A percentile compares a stretch with the other conserved stretches of the same genome.
These are phyloP conservation scores for Parauchenoglanis ngamensis DNA, from an alignment of 2,797 vertebrate genomes.

Conservation along the genomic window DNA sequence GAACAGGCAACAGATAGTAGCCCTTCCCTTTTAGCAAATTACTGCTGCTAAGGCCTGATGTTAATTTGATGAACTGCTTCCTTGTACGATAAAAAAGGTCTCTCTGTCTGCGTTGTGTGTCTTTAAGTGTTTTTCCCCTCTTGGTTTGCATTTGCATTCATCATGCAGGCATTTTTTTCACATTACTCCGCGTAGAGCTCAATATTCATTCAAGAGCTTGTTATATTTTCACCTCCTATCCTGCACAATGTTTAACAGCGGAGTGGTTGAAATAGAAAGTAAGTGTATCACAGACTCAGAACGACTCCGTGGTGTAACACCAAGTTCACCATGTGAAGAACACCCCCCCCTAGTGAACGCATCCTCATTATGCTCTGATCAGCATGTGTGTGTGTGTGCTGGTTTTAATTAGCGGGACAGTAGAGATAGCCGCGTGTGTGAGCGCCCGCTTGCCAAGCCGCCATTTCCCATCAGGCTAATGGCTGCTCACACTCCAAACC, in stretches of 20 bases:
- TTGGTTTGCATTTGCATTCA: background rate
- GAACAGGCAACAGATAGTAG: conserved; percentile 60
- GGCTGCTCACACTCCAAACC: conserved; percentile 70
- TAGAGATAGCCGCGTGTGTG: conserved; percentile 65
- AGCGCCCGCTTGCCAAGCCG: conserved; percentile 72
- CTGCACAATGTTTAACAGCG: background rate
- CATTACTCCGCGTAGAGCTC: background rate
- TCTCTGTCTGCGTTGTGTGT: background rate
- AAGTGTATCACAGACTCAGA: background rate
- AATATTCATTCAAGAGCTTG: conserved; percentile 11
- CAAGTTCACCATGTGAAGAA: background rate
- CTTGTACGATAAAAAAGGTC: background rate
- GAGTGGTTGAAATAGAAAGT: background rate
- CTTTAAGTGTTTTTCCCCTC: background rate
- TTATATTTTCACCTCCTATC: conserved; percentile 17
- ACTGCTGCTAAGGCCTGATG: conserved; percentile 16
- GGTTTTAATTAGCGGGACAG: conserved; percentile 76
- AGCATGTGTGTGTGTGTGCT: conserved; percentile 45
- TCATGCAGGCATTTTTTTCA: background rate
- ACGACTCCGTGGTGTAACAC: background rate
- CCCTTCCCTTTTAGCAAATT: conserved; percentile 32
- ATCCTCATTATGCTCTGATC: conserved; percentile 45
- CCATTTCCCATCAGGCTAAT: conserved; percentile 80
- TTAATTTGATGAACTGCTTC: conserved; percentile 33
- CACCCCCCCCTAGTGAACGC: conserved; percentile 1